Conservation (phyloP, 2,888 invertebrate genomes). For the Brassicogethes aeneus region DNA sequence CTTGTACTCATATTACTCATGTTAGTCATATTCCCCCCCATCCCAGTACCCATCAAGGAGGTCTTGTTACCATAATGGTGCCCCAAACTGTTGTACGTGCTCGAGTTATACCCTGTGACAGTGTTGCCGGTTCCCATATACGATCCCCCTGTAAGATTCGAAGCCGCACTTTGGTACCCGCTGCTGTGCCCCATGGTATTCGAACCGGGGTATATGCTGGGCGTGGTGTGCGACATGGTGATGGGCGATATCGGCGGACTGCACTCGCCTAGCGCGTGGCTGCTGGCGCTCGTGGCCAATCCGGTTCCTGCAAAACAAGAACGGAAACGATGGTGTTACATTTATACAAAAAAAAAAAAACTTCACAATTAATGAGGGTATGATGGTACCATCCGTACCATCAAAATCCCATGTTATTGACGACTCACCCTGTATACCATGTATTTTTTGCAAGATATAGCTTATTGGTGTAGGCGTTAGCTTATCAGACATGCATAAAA, state of each 20-base stretch:
- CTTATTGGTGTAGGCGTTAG: too few relatives aligned
- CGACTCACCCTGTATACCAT: too few relatives aligned
- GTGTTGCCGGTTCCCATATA: slow-evolving; percentile 8
- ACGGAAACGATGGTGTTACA: too few relatives aligned
- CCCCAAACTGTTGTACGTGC: slow-evolving; percentile 34
- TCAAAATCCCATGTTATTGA: too few relatives aligned
- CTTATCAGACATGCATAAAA: too few relatives aligned
- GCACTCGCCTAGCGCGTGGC: slow-evolving; percentile 58
- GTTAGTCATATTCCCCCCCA: slow-evolving; percentile 3
- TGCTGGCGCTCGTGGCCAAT: slow-evolving; percentile 60
- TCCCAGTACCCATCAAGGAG: slow-evolving; percentile 22
- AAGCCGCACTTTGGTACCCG: slow-evolving; percentile 12
- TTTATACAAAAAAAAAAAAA: too few relatives aligned
- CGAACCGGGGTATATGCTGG: slow-evolving; percentile 46
- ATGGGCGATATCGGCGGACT: slow-evolving; percentile 48
- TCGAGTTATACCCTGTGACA: slow-evolving; percentile 22
- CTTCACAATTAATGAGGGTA: too few relatives aligned
- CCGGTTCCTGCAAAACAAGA: slow-evolving; percentile 38
- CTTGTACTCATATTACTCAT: slow-evolving; percentile 6
- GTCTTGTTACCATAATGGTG: slow-evolving; percentile 31
- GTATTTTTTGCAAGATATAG: too few relatives aligned
- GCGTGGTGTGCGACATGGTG: slow-evolving; percentile 42
- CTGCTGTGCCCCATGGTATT: slow-evolving; percentile 39
- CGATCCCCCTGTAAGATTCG: slow-evolving; percentile 27
- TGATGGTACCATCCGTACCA: too few relatives aligned